Evolutionary conservation across 2,888 invertebrate species (phyloP).

Genomic region (Blera fallax): DNA sequence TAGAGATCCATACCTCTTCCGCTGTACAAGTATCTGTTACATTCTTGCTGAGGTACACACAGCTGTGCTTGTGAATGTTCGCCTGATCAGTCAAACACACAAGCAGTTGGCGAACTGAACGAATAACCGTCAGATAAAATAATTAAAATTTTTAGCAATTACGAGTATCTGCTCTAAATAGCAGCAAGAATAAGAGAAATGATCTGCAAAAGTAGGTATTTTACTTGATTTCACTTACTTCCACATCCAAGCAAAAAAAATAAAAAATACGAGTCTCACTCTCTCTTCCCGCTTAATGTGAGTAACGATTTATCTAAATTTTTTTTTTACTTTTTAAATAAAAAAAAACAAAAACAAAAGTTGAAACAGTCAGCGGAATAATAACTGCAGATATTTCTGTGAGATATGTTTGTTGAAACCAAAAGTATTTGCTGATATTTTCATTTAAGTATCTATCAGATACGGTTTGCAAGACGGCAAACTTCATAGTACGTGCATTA

Average conservation of each 20-base stretch:
- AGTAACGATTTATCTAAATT: constrained; percentile 12
- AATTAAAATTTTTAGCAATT: not conserved
- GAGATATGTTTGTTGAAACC: constrained; percentile 67
- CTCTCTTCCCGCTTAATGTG: constrained; percentile 51
- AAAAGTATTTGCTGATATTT: constrained; percentile 67
- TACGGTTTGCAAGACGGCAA: constrained; percentile 42
- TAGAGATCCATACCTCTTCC: too few species aligned
- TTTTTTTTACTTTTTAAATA: constrained; percentile 1
- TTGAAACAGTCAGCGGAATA: constrained; percentile 52
- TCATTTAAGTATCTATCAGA: constrained; percentile 71
- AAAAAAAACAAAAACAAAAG: constrained; percentile 24
- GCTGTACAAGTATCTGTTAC: too few species aligned
- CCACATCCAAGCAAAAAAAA: constrained; percentile 9
- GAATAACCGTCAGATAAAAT: too few species aligned
- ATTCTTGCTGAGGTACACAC: too few species aligned
- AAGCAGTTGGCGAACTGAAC: too few species aligned
- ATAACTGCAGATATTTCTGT: constrained; percentile 66
- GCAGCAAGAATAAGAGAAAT: not conserved
- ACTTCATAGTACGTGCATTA: constrained; percentile 56
- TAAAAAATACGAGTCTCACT: constrained; percentile 45
- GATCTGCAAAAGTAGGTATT: not conserved
- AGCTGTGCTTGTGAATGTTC: too few species aligned
- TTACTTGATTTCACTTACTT: not conserved
- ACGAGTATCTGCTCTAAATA: not conserved
- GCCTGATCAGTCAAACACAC: too few species aligned